Percentiles rank a stretch among this genome's conserved stretches.
Conservation (phyloP, 2,888 invertebrate genomes). For the Caradrina clavipalpis region DNA sequence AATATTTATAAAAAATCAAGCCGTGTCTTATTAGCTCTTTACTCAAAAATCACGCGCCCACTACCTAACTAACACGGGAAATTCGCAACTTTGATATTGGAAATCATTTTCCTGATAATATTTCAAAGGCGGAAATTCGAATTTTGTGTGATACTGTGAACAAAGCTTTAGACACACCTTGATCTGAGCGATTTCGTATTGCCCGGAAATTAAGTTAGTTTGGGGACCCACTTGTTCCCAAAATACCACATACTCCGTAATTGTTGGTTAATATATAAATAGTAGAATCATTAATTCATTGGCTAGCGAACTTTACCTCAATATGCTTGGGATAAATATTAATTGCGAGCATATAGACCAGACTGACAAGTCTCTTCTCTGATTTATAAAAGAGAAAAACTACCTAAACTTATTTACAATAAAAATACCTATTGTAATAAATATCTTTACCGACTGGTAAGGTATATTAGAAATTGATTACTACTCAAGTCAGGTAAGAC, state of each 20-base stretch:
- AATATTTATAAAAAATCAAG: no score
- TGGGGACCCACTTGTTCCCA: neutral
- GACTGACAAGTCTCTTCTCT: neutral
- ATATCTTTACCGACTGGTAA: neutral
- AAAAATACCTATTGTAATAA: neutral
- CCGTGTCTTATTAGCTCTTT: no score
- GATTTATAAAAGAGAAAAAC: no score
- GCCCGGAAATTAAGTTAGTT: slow-evolving; percentile 36
- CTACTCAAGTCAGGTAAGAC: no score
- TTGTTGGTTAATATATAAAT: neutral
- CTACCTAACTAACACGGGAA: neutral
- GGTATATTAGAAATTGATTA: no score
- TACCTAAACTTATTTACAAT: no score
- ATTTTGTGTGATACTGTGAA: slow-evolving; percentile 11
- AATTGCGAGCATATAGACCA: neutral
- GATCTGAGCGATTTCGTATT: slow-evolving; percentile 8
- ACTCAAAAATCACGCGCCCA: no score
- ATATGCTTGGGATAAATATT: neutral
- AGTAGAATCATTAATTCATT: neutral
- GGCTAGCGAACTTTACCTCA: neutral
- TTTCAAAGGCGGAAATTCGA: slow-evolving; percentile 17
- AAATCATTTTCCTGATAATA: neutral
- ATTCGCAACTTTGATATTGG: neutral
- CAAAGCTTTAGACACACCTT: slow-evolving; percentile 22
- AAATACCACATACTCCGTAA: neutral